Evolutionary conservation across 2,797 vertebrate genomes (phyloP).

Genomic region (Xerus rutilus): DNA sequence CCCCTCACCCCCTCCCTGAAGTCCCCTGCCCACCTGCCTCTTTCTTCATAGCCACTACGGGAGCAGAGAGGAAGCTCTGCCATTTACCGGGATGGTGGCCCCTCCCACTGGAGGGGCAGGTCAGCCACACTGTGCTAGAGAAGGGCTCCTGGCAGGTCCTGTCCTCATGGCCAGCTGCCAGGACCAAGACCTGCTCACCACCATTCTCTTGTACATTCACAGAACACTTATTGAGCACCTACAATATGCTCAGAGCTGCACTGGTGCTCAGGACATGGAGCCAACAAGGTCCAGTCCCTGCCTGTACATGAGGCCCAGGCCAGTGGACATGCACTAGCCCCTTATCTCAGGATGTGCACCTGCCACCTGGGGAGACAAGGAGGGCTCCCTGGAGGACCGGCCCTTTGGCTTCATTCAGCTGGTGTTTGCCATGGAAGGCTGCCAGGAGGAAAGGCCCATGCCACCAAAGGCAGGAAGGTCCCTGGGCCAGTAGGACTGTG

Average conservation of each 20-base stretch:
- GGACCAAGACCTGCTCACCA: no score
- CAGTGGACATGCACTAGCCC: accelerated
- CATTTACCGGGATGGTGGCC: accelerated
- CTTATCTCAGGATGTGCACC: accelerated
- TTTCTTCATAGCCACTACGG: not conserved
- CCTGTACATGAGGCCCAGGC: not conserved
- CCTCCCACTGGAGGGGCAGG: accelerated
- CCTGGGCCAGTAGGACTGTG: not conserved
- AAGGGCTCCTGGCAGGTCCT: no score
- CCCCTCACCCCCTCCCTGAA: not conserved
- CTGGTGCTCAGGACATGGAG: accelerated
- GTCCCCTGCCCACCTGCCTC: not conserved
- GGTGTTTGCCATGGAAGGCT: accelerated
- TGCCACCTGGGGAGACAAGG: not conserved
- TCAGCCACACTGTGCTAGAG: no score
- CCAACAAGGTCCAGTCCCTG: no score
- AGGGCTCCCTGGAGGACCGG: not conserved
- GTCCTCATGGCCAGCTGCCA: accelerated
- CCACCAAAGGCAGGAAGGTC: not conserved
- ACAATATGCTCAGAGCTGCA: accelerated
- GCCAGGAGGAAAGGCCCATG: accelerated
- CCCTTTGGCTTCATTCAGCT: not conserved
- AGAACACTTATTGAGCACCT: not conserved
- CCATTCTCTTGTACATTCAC: accelerated
- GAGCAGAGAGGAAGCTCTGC: no score